A percentile compares a stretch with the other conserved stretches of the same genome.
phyloP scores from a whole-genome alignment of 2,797 vertebrate species.

The Crypturellus tataupa region DNA sequence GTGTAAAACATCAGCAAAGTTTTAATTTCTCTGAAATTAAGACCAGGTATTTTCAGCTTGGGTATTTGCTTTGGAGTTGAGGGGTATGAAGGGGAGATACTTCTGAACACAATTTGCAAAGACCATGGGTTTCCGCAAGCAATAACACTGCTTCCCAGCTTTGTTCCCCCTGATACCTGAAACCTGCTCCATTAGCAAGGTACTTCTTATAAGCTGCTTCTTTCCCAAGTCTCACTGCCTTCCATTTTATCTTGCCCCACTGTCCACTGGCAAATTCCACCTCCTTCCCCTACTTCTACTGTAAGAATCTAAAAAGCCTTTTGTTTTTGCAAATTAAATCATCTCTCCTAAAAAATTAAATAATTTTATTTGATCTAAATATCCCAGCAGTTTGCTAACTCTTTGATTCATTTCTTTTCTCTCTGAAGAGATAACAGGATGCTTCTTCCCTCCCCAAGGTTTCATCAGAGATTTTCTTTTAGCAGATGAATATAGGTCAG shows the following conservation, averaged over 20 bases:
- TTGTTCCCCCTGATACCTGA: background rate
- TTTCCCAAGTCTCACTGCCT: background rate
- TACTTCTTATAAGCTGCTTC: background rate
- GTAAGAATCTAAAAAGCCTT: background rate
- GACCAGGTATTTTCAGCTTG: background rate
- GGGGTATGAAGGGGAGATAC: background rate
- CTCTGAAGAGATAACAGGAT: background rate
- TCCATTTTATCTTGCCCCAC: background rate
- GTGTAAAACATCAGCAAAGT: background rate
- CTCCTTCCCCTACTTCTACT: background rate
- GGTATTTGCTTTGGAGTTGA: background rate
- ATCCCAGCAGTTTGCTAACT: background rate
- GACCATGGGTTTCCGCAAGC: background rate
- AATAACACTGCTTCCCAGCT: background rate
- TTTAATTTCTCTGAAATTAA: background rate
- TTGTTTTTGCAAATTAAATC: background rate
- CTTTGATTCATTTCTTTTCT: background rate
- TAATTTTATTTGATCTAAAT: background rate
- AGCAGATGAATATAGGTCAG: conserved; percentile 35
- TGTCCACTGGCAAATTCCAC: background rate
- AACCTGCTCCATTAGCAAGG: background rate
- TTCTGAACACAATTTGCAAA: background rate
- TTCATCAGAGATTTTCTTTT: conserved; percentile 35
- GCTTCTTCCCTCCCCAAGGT: background rate
- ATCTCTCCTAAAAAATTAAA: background rate